Evolutionary conservation across 2,797 vertebrate species (phyloP), one percentile per base, ranked within the genome.

Genomic region (Acanthurus lineatus): DNA sequence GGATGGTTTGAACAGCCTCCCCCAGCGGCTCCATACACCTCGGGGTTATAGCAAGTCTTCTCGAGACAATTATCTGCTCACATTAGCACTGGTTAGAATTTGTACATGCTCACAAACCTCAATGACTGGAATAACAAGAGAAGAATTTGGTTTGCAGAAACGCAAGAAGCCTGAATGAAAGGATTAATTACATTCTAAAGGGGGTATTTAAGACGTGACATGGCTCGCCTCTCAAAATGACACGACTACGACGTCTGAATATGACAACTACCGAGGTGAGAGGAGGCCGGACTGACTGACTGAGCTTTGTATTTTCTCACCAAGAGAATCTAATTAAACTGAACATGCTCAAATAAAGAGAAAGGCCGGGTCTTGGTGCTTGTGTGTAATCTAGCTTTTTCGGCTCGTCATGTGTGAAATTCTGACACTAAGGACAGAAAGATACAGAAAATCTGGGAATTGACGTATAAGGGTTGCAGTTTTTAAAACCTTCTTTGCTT

Each of bases 1-100:
- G 89, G 90, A 90, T 32, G 84, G 69, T 68, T 86, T 69, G 83
- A 91, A 76, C 88, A 90, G 89, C 90, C 90, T 85, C 86, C 86
- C 77, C 32, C 54, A 48, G 69, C 54, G 45, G 69, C 67, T 25
- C 49, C 53, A 2, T 25, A 69, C 86, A 92, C 81, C 85, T 79
- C 44, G 48, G 80, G 20, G 63, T 80, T 76, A 66, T 49, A 70
- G 84, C 70, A 1, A 79, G 79, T 88, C 82, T 79, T 88, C 85
- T 69, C 67, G 77, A 91, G 78, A 90, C 86, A 89, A 90, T 91
- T 91, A 90, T 75, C 76, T 57, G 11, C 17, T 47, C 83, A 57
- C 78, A 90, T 90, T 91, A 91, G 64, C 58, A 11, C 78, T 5
- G 67, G 73, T 77, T 83, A 85, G 83, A 69, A 88, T 82, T 85